These are phyloP conservation scores for Anoura caudifer DNA, from an alignment of 2,113 vertebrate genomes.

Conservation along the genomic window DNA sequence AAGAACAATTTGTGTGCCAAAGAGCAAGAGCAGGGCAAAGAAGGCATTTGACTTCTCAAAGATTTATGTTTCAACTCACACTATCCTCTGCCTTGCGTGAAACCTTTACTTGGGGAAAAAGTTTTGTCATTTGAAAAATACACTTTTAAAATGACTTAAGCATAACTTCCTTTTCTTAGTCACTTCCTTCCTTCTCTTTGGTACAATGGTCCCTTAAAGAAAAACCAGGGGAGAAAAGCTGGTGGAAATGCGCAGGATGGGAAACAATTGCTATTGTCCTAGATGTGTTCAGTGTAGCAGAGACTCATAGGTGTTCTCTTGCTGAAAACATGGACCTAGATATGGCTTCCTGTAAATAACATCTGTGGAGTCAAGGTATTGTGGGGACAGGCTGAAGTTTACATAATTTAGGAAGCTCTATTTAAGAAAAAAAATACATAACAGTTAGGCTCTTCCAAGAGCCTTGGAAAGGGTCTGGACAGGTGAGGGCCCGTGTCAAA, in stretches of 20 bases:
- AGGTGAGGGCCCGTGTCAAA: background rate
- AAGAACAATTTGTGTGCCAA: background rate
- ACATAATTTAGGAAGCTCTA: background rate
- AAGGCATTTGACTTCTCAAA: background rate
- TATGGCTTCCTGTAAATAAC: background rate
- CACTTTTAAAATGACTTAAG: slow-evolving; percentile 43
- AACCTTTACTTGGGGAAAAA: background rate
- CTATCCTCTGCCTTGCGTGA: background rate
- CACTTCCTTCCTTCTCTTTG: slow-evolving; percentile 69
- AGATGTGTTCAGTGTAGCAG: background rate
- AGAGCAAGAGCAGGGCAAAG: background rate
- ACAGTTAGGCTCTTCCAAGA: background rate
- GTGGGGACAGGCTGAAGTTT: background rate
- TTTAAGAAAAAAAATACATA: background rate
- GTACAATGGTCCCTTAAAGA: slow-evolving; percentile 47
- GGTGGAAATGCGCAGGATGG: background rate
- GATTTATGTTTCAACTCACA: background rate
- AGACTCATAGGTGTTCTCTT: slow-evolving; percentile 25
- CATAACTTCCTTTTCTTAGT: slow-evolving; percentile 66
- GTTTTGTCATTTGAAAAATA: slow-evolving; percentile 41
- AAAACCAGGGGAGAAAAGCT: slow-evolving; percentile 23
- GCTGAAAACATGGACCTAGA: background rate
- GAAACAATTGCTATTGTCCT: slow-evolving; percentile 65
- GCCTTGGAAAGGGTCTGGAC: background rate
- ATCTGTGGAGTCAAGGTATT: background rate